Conservation (phyloP, 92 coral and sea anemone species). For the Parazoanthus darwini region DNA sequence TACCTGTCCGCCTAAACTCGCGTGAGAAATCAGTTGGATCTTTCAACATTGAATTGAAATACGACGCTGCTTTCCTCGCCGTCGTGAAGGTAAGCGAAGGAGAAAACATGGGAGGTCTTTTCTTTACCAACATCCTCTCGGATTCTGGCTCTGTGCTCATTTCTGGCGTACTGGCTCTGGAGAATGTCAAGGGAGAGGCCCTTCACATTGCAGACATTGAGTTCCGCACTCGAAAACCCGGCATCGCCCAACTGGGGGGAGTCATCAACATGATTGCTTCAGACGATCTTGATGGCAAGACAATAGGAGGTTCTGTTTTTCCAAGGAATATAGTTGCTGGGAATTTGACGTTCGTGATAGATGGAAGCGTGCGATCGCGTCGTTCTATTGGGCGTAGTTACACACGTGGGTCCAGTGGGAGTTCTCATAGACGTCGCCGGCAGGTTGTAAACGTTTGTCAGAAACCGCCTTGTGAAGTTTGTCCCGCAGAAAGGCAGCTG, state of each 20-base stretch:
- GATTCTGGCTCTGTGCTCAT: constrained; percentile 43
- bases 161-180: constrained; percentile 42
- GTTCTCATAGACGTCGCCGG: constrained; percentile 33
- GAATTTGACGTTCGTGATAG: constrained; percentile 25
- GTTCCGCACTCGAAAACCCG: constrained; percentile 39
- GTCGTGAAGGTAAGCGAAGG: constrained; percentile 46
- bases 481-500: constrained; percentile 47
- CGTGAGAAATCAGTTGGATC: constrained; percentile 47
- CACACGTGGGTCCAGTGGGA: not conserved
- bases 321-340: constrained; percentile 57
- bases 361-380: constrained; percentile 31
- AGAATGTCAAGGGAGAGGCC: constrained; percentile 24
- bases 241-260: constrained; percentile 47
- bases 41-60: constrained; percentile 43
- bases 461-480: constrained; percentile 51
- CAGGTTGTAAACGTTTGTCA: constrained; percentile 38
- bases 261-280: constrained; percentile 50
- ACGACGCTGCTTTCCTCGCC: constrained; percentile 10
- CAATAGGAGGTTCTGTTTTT: constrained; percentile 38
- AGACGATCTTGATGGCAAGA: constrained; percentile 48
- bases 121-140: constrained; percentile 28
- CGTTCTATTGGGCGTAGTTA: constrained; percentile 19
- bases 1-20: constrained; percentile 55
- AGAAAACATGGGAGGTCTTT: constrained; percentile 48
- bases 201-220: constrained; percentile 54